These are phyloP conservation scores for Peromyscus maniculatus DNA, from an alignment of 2,113 vertebrate species.

Conservation along the genomic window DNA sequence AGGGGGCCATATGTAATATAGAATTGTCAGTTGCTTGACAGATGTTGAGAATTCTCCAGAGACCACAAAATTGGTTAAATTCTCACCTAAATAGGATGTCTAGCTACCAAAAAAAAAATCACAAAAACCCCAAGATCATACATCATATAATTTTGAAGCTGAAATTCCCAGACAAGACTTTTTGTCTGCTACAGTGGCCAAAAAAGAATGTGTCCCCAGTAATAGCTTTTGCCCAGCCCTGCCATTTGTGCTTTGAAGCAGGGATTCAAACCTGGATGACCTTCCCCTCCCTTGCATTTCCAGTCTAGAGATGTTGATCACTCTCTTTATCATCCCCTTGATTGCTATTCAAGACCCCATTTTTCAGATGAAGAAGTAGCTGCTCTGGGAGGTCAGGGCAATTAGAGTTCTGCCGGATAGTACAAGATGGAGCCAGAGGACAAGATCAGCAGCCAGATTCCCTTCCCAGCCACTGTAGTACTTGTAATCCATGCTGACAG, in stretches of 20 bases:
- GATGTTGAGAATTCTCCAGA: constrained; percentile 15
- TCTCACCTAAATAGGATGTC: constrained; percentile 32
- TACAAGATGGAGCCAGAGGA: neutral
- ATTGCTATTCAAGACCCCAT: neutral
- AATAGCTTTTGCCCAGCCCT: too few species aligned
- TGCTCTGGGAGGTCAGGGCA: neutral
- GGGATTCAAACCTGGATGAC: neutral
- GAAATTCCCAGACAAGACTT: neutral
- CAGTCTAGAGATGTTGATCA: fast-evolving
- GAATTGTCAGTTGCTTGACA: neutral
- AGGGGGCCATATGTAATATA: neutral
- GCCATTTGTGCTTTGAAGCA: neutral
- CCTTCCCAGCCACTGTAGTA: fast-evolving
- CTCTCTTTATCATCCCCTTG: neutral
- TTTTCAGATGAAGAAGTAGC: neutral
- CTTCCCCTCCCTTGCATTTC: neutral
- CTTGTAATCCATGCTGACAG: neutral
- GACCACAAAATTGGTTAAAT: constrained; percentile 12
- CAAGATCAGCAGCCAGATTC: neutral
- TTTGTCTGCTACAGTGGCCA: neutral
- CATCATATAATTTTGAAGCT: neutral
- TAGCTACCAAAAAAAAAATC: neutral
- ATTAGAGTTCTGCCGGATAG: neutral
- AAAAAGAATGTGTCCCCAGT: neutral
- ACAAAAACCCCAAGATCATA: neutral